Percentiles rank a stretch among this genome's conserved stretches.
Evolutionary conservation across 2,797 vertebrate species (phyloP).

Genomic region (Crenuchus spilurus): DNA sequence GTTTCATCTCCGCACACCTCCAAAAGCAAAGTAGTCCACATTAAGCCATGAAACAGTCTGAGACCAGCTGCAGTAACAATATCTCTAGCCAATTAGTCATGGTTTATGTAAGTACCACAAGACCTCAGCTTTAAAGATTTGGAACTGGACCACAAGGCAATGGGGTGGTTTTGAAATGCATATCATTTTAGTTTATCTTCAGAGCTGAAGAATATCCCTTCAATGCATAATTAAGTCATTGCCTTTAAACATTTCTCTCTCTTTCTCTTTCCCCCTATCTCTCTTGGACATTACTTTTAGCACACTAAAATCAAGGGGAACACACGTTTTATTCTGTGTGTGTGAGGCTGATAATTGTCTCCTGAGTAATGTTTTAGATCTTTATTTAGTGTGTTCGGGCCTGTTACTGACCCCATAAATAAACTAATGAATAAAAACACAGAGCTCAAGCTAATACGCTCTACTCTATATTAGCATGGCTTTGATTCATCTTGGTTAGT

Average conservation of each 20-base stretch:
- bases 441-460: neutral
- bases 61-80: conserved; percentile 1
- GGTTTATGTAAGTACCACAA: conserved; percentile 25
- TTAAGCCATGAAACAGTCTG: conserved; percentile 29
- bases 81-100: conserved; percentile 23
- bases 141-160: conserved; percentile 23
- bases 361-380: conserved; percentile 19
- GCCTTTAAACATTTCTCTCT: conserved; percentile 4
- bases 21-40: conserved; percentile 23
- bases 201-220: conserved; percentile 21
- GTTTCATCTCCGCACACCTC: conserved; percentile 23
- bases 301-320: neutral
- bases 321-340: neutral
- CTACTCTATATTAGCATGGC: neutral
- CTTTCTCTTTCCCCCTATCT: neutral
- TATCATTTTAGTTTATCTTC: conserved; percentile 15
- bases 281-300: conserved; percentile 15
- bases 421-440: conserved; percentile 10
- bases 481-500: conserved; percentile 11
- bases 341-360: conserved; percentile 21
- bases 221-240: conserved; percentile 12
- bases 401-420: conserved; percentile 28
- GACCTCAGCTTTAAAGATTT: conserved; percentile 24
- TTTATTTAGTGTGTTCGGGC: conserved; percentile 22
- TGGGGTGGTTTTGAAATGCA: conserved; percentile 23